Percentiles rank a stretch among this genome's conserved stretches.
Evolutionary conservation across 2,113 vertebrate species (phyloP).

Genomic region (Setophaga kirtlandii): DNA sequence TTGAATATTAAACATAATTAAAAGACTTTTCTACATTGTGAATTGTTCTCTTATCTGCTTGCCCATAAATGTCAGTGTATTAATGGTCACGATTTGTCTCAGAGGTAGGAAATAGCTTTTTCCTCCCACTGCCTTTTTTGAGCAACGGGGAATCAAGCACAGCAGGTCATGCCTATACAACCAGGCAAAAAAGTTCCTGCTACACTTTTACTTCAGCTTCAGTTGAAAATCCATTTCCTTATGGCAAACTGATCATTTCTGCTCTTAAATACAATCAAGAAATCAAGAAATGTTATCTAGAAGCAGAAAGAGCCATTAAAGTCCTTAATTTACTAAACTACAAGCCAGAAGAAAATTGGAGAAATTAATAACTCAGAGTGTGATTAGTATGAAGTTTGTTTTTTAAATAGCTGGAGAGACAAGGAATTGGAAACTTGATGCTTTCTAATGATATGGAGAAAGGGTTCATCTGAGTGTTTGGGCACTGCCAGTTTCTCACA

Average conservation of each 20-base stretch:
- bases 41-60: neutral
- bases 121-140: neutral
- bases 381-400: neutral
- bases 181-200: neutral
- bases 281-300: neutral
- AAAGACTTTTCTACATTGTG: neutral
- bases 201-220: neutral
- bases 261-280: neutral
- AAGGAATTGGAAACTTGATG: neutral
- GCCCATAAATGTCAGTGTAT: neutral
- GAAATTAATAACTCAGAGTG: neutral
- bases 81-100: neutral
- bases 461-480: neutral
- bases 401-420: neutral
- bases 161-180: neutral
- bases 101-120: neutral
- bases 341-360: neutral
- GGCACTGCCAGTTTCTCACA: neutral
- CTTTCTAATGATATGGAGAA: neutral
- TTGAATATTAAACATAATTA: slow-evolving; percentile 33
- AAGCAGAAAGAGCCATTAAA: neutral
- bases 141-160: neutral
- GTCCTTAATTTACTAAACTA: neutral
- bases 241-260: neutral
- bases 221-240: neutral